Evolutionary conservation across 2,113 vertebrate genomes (phyloP), one percentile per base, ranked within the genome.

Genomic region (Apeltes quadracus): DNA sequence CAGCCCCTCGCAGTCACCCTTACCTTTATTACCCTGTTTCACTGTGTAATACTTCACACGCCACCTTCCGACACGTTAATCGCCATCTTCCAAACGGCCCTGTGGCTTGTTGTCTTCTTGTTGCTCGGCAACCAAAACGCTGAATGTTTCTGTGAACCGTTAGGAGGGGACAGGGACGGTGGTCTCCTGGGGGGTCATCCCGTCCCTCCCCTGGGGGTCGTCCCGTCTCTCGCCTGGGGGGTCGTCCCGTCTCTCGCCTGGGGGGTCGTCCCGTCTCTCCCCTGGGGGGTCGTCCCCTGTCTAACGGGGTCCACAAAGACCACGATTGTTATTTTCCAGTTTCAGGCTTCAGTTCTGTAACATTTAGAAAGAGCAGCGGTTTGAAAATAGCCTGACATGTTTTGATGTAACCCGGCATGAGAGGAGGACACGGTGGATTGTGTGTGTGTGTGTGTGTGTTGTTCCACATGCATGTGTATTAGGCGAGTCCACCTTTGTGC

Each of bases 341-440:
- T 32, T 32, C 29, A 27, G 65, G 27, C 61, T 55, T 29, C 5
- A 20, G 32, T 20, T 20, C 70, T 77, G 44, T 51, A 54, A 29
- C 69, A 55, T 58, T 57, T 53, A 68, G 32, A 69, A 27, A 39
- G 23, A 38, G 27, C 7, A 25, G n/a, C 5, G 44, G 38, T 69
- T 69, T 57, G 79, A 84, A 79, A 88, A 82, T 83, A 72, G 65
- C 71, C 22, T 6, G 18, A 23, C 69, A 46, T 61, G 73, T 76
- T 84, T 84, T 75, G 63, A 75, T 70, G 59, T 41, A 72, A 63
- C 23, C 27, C 51, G 18, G 65, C 66, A 54, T 34, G 25, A 76
- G 73, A 75, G 3, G 53, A 39, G 72, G 64, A 74, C 75, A 63
- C 38, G 20, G 23, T 46, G 55, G 44, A 46, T 64, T 84, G 79